Percentiles rank a stretch among this genome's conserved stretches.
Conservation (phyloP, 2,113 vertebrate genomes). For the Sardina pilchardus region DNA sequence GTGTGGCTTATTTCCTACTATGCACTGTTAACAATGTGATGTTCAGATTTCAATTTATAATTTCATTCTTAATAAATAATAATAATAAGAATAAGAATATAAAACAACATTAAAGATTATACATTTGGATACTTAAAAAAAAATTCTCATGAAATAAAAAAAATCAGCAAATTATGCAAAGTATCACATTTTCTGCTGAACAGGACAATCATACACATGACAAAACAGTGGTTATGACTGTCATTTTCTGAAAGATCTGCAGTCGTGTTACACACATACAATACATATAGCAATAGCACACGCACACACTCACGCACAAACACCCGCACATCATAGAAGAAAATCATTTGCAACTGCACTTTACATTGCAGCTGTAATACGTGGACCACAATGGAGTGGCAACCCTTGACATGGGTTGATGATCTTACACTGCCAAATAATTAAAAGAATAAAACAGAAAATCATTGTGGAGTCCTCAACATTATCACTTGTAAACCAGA, state of each 20-base stretch:
- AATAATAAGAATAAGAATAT: constrained; percentile 24
- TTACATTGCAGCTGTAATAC: constrained; percentile 4
- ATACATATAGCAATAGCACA: constrained; percentile 34
- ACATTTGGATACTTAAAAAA: constrained; percentile 56
- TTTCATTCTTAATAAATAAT: constrained; percentile 62
- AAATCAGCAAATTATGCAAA: constrained; percentile 16
- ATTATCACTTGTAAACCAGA: not conserved
- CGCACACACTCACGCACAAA: constrained; percentile 24
- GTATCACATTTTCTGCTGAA: constrained; percentile 7
- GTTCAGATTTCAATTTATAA: constrained; percentile 52
- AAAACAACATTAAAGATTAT: constrained; percentile 36
- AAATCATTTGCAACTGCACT: constrained; percentile 21
- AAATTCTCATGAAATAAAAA: constrained; percentile 7
- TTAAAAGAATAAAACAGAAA: not conserved
- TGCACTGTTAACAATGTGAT: constrained; percentile 51
- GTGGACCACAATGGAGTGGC: constrained; percentile 30
- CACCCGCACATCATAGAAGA: constrained; percentile 13
- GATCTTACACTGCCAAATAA: not conserved
- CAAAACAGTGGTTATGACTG: constrained; percentile 23
- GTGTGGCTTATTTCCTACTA: constrained; percentile 66
- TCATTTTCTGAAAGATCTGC: constrained; percentile 14
- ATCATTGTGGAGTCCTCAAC: not conserved
- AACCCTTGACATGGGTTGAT: not conserved
- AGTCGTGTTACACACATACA: constrained; percentile 12
- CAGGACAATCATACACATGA: constrained; percentile 33